Evolutionary conservation across 2,888 invertebrate genomes (phyloP), one percentile per base, ranked within the genome.

Genomic region (Drosophila meridiana): DNA sequence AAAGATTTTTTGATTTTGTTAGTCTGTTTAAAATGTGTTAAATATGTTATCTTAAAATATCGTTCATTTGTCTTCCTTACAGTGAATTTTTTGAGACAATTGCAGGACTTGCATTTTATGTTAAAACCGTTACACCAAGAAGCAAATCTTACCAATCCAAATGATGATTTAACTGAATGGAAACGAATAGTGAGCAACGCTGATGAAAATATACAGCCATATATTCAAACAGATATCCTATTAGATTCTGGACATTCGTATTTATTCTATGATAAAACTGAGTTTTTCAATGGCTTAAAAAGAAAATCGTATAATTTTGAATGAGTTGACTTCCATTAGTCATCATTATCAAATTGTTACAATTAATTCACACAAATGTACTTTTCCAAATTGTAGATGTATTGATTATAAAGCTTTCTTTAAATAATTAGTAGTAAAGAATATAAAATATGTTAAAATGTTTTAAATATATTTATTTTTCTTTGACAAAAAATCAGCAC

Each of bases 31-130:
- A 14, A 40, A 14, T 40, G 2, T 40, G 11, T 36, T 14, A 14
- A 40, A 40, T 5, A 40, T 40, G 5, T 36, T 36, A n/a, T 43
- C 13, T 6, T 13, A 7, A 28, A 20, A 6, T 0, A 8, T 8
- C 4, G 8, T 34, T 2, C 2, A 26, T 36, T 28, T 8, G 32
- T n/a, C 2, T 42, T 55, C 48, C 57, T 78, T 20, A 13, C 48
- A 92, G 92, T 80, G 42, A 86, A 85, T 32, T 91, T 91, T 60
- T 77, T 92, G 28, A 71, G 71, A n/a, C 92, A 91, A 56, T 67
- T 92, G n/a, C 78, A 86, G 48, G 89, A 82, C n/a, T 89, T 91
- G 11, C 92, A 92, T 45, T 85, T 91, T 30, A 87, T 92, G 83
- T 78, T 90, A 0, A 91, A 88, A 38, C 82, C 82, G 3, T 62